Evolutionary conservation across 2,113 vertebrate species (phyloP).

Genomic region (Noctilio leporinus): DNA sequence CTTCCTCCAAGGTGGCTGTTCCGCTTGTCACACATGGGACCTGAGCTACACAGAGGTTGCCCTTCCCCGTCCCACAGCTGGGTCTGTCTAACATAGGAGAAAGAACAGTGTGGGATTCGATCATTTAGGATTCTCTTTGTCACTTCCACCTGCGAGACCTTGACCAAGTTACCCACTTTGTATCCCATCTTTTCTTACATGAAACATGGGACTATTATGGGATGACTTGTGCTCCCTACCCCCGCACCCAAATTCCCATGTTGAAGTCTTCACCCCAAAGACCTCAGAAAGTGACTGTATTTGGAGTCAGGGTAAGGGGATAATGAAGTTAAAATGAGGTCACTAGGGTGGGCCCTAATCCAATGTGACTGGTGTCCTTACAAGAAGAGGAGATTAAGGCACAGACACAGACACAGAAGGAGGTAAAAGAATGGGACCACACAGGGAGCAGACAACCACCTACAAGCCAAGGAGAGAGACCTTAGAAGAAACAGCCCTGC

Average conservation of each 20-base stretch:
- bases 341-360: not conserved
- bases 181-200: not conserved
- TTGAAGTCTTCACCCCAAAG: not conserved
- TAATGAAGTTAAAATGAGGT: not conserved
- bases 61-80: not conserved
- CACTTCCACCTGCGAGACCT: not conserved
- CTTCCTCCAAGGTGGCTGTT: no score
- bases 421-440: not conserved
- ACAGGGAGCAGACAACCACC: not conserved
- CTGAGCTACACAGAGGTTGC: not conserved
- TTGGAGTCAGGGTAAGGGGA: not conserved
- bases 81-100: not conserved
- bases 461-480: not conserved
- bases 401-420: accelerated
- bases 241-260: not conserved
- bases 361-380: no score
- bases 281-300: not conserved
- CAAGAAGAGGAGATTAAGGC: not conserved
- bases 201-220: not conserved
- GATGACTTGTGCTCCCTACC: no score
- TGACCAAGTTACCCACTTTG: not conserved
- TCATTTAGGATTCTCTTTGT: not conserved
- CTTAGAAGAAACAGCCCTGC: no score
- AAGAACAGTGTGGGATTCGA: not conserved
- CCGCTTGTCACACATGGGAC: accelerated